Percentiles rank a stretch among this genome's conserved stretches.
Evolutionary conservation across 2,797 vertebrate genomes (phyloP).

Genomic region (Fratercula arctica): DNA sequence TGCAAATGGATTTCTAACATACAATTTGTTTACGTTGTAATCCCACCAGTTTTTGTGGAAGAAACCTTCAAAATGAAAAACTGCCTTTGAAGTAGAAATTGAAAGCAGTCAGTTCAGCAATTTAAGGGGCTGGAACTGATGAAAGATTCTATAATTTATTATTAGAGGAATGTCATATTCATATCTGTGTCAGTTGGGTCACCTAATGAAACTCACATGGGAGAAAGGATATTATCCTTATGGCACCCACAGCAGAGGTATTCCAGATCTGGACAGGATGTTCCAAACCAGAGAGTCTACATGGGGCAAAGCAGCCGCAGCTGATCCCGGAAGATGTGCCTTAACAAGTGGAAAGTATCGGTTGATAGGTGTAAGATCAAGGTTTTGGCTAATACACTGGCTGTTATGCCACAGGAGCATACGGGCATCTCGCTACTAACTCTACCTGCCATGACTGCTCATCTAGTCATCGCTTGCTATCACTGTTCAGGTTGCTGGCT

Average conservation of each 20-base stretch:
- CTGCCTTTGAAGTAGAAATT: slow-evolving; percentile 32
- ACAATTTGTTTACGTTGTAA: slow-evolving; percentile 45
- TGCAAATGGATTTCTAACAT: slow-evolving; percentile 46
- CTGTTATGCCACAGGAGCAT: background rate
- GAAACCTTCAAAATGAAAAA: slow-evolving; percentile 23
- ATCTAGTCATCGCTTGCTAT: background rate
- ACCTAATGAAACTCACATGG: background rate
- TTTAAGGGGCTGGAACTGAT: background rate
- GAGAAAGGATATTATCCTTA: background rate
- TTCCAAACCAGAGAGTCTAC: background rate
- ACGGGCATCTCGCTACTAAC: background rate
- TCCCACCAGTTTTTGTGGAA: background rate
- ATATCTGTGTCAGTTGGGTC: background rate
- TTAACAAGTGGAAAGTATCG: background rate
- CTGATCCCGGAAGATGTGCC: background rate
- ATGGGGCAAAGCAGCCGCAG: background rate
- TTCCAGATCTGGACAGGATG: background rate
- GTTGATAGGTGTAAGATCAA: background rate
- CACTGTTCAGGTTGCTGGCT: background rate
- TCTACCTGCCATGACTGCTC: background rate
- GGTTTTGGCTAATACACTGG: background rate
- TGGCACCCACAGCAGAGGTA: background rate
- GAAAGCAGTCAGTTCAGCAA: slow-evolving; percentile 13
- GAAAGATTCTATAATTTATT: background rate
- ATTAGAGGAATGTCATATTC: accelerated